A percentile compares a stretch with the other conserved stretches of the same genome.
phyloP scores from a whole-genome alignment of 2,888 invertebrate genomes.

The Pterobdella sp. region DNA sequence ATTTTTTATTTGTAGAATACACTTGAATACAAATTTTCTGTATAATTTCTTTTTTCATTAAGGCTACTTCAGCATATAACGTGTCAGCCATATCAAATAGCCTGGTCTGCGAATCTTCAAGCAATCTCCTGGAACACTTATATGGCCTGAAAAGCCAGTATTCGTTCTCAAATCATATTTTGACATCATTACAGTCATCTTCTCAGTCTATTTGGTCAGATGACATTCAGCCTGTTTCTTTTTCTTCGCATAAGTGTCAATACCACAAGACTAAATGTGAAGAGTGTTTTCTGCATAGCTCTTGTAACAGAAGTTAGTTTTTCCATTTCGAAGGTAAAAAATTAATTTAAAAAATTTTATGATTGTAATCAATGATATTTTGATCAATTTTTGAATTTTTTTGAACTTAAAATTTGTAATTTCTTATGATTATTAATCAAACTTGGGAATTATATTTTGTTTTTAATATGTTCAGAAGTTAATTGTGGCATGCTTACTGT shows the following conservation, averaged over 20 bases:
- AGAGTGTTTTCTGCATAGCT: slow-evolving; percentile 15
- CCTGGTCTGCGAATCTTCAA: slow-evolving; percentile 21
- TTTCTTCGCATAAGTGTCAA: slow-evolving; percentile 20
- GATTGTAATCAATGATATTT: too few relatives aligned
- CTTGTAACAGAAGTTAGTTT: slow-evolving; percentile 7
- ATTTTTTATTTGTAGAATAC: not conserved
- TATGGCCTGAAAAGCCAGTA: slow-evolving; percentile 1
- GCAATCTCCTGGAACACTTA: slow-evolving; percentile 15
- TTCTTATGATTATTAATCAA: too few relatives aligned
- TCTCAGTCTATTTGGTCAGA: slow-evolving; percentile 4
- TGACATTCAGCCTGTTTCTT: slow-evolving; percentile 18
- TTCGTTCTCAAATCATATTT: not conserved
- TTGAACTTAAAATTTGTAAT: too few relatives aligned
- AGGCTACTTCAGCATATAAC: slow-evolving; percentile 16
- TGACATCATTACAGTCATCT: not conserved
- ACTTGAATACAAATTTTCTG: too few relatives aligned
- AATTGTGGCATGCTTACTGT: too few relatives aligned
- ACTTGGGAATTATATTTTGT: too few relatives aligned
- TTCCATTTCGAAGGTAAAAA: too few relatives aligned
- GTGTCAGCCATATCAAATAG: slow-evolving; percentile 17
- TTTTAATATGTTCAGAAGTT: too few relatives aligned
- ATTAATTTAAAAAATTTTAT: too few relatives aligned
- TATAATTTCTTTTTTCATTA: not conserved
- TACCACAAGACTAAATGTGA: slow-evolving; percentile 8
- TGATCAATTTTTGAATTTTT: too few relatives aligned